Evolutionary conservation across 2,888 invertebrate genomes (phyloP).

Genomic region (Erebia palarica): DNA sequence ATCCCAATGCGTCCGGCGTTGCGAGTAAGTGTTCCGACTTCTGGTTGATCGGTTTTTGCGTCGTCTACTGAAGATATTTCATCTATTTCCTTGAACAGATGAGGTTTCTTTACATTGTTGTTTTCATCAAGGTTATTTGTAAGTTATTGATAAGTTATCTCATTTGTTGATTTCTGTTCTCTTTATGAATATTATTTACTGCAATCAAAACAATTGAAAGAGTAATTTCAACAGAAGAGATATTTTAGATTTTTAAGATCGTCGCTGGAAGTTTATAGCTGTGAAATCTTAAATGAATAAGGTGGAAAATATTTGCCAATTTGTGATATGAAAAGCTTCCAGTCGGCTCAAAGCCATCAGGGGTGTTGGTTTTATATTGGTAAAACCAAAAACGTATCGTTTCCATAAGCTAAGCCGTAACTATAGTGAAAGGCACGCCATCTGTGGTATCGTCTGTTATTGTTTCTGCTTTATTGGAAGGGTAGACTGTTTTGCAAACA

Average conservation of each 20-base stretch:
- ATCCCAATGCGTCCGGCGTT: slow-evolving; percentile 93
- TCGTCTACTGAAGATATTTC: slow-evolving; percentile 44
- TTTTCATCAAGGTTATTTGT: slow-evolving; percentile 29
- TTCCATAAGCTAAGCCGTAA: slow-evolving; percentile 71
- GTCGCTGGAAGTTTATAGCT: slow-evolving; percentile 72
- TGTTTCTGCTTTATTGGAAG: slow-evolving; percentile 68
- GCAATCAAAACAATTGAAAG: background rate
- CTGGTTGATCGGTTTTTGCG: slow-evolving; percentile 47
- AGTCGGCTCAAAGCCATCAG: slow-evolving; percentile 79
- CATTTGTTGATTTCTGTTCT: slow-evolving; percentile 32
- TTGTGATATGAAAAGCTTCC: slow-evolving; percentile 63
- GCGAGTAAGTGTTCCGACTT: slow-evolving; percentile 88
- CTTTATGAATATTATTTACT: background rate
- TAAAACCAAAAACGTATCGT: slow-evolving; percentile 78
- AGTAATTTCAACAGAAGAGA: slow-evolving; percentile 57
- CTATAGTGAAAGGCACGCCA: slow-evolving; percentile 66
- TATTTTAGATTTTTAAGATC: slow-evolving; percentile 70
- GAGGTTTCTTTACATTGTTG: slow-evolving; percentile 46
- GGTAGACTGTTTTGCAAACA: slow-evolving; percentile 78
- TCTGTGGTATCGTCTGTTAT: slow-evolving; percentile 70
- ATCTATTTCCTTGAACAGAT: slow-evolving; percentile 45
- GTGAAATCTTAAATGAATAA: background rate
- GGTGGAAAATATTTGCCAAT: slow-evolving; percentile 23
- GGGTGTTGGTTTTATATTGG: slow-evolving; percentile 80
- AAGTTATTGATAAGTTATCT: slow-evolving; percentile 40